Conservation (phyloP, 2,888 invertebrate species). For the Dermolepida albohirtum region DNA sequence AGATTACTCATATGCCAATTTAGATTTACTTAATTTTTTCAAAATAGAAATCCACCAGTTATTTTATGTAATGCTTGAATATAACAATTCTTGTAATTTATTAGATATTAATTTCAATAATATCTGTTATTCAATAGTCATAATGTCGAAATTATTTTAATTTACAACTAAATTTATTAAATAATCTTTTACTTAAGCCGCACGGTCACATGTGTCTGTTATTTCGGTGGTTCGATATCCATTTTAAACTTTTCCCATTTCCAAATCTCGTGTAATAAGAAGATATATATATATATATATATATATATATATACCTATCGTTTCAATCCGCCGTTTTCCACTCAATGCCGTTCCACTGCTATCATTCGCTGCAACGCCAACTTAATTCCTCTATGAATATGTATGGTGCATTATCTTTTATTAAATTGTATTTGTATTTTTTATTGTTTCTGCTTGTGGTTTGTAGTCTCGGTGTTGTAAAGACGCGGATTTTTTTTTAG, state of each 20-base stretch:
- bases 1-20: too few relatives aligned
- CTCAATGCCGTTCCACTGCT: slow-evolving; percentile 16
- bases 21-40: too few relatives aligned
- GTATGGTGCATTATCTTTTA: slow-evolving; percentile 62
- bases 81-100: too few relatives aligned
- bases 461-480: slow-evolving; percentile 14
- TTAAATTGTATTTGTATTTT: slow-evolving; percentile 57
- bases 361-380: slow-evolving; percentile 21
- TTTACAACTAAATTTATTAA: slow-evolving; percentile 20
- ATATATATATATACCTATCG: slow-evolving; percentile 10
- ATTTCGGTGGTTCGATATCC: slow-evolving; percentile 13
- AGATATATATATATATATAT: slow-evolving; percentile 8
- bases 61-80: too few relatives aligned
- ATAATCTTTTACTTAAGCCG: neutral
- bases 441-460: slow-evolving; percentile 20
- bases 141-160: neutral
- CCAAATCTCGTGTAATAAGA: slow-evolving; percentile 24
- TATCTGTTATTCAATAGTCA: too few relatives aligned
- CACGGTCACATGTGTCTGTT: slow-evolving; percentile 25
- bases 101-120: too few relatives aligned
- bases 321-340: slow-evolving; percentile 25
- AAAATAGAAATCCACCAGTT: too few relatives aligned
- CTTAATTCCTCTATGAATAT: slow-evolving; percentile 62
- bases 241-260: slow-evolving; percentile 1
- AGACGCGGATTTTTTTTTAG: slow-evolving; percentile 21